These are phyloP conservation scores for Cecidostiba fungosa DNA, from an alignment of 2,888 invertebrate genomes.

Conservation along the genomic window DNA sequence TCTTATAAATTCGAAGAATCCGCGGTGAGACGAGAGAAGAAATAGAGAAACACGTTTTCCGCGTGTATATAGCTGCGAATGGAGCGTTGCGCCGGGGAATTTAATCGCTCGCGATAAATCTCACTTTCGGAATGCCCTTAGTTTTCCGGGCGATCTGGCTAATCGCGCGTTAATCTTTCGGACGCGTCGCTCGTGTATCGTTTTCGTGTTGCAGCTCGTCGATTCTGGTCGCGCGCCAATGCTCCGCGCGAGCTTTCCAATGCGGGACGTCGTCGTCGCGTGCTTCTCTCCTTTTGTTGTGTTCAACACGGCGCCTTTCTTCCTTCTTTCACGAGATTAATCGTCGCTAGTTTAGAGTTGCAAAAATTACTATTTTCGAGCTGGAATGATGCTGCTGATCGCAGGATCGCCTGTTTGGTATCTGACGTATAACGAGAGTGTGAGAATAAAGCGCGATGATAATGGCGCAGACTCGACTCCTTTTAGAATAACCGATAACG, in stretches of 20 bases:
- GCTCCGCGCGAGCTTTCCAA: conserved; percentile 71
- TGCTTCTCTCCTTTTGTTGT: conserved; percentile 13
- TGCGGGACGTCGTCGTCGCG: background rate
- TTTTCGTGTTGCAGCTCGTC: background rate
- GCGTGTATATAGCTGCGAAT: background rate
- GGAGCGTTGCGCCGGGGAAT: background rate
- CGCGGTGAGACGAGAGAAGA: background rate
- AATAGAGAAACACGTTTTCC: background rate
- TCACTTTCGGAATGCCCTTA: conserved; percentile 26
- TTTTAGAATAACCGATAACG: conserved; percentile 1
- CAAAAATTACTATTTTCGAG: background rate
- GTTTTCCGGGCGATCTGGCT: conserved; percentile 23
- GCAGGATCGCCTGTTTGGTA: background rate
- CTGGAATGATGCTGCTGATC: background rate
- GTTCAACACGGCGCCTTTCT: background rate
- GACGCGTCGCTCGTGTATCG: background rate
- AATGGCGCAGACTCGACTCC: background rate
- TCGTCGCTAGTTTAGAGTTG: background rate
- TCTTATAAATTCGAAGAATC: too few species aligned
- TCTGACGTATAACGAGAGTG: background rate
- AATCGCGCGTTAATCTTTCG: conserved; percentile 37
- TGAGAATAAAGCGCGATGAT: background rate
- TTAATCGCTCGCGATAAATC: conserved; percentile 21
- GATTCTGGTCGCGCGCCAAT: conserved; percentile 60
- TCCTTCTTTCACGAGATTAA: conserved; percentile 68